Evolutionary conservation across 1,140 invertebrate genomes (phyloP).

Genomic region (Ips typographus): DNA sequence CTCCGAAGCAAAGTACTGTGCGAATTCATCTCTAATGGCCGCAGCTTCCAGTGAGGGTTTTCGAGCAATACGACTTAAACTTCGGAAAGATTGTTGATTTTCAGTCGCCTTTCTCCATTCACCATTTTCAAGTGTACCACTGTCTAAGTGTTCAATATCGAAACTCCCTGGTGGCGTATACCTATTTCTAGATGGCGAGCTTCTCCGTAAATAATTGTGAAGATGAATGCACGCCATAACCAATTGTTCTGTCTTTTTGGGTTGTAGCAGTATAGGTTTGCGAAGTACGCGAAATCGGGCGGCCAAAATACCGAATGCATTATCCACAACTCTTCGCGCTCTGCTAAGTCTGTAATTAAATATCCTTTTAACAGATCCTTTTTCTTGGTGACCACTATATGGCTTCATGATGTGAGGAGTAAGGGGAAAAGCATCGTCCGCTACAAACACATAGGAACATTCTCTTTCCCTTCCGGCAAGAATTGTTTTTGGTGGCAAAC

Average conservation of each 20-base stretch:
- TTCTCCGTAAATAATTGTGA: conserved; percentile 16
- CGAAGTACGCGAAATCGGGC: conserved; percentile 15
- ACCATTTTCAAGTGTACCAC: background rate
- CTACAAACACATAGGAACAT: conserved; percentile 23
- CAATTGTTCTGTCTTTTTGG: conserved; percentile 11
- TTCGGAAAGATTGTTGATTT: too few relatives aligned
- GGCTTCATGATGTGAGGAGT: conserved; percentile 28
- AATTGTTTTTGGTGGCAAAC: conserved; percentile 32
- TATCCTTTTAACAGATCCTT: conserved; percentile 19
- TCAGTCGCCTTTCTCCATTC: too few relatives aligned
- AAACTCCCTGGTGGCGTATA: conserved; percentile 7
- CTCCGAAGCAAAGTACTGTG: too few relatives aligned
- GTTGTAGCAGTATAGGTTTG: conserved; percentile 10
- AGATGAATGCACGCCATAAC: conserved; percentile 6
- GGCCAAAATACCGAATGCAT: conserved; percentile 25
- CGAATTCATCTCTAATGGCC: too few relatives aligned
- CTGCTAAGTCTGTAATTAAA: conserved; percentile 24
- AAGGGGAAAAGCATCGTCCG: conserved; percentile 22
- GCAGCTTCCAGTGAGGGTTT: too few relatives aligned
- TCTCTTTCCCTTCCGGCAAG: conserved; percentile 8
- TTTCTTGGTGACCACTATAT: conserved; percentile 11
- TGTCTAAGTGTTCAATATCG: background rate
- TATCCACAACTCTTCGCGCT: conserved; percentile 24
- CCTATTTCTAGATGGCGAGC: background rate
- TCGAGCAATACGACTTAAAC: too few relatives aligned